Percentiles rank a stretch among this genome's conserved stretches.
phyloP scores from a whole-genome alignment of 2,888 invertebrate genomes.

The Morpho helenor region DNA sequence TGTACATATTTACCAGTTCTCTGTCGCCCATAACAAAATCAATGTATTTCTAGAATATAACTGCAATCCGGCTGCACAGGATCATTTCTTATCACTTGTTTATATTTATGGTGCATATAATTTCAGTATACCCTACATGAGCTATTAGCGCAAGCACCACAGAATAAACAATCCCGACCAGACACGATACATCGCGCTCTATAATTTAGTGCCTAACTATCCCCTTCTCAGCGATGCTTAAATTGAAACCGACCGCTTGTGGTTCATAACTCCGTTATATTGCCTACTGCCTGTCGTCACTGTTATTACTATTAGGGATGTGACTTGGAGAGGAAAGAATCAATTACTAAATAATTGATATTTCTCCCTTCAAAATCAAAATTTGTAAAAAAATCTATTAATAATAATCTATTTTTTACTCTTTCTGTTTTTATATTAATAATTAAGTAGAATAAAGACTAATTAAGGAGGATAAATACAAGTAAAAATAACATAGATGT shows the following conservation, averaged over 20 bases:
- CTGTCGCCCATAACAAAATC: neutral
- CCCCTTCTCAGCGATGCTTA: conserved; percentile 37
- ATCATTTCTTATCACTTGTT: neutral
- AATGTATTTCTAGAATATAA: neutral
- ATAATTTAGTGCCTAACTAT: conserved; percentile 47
- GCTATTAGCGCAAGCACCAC: conserved; percentile 35
- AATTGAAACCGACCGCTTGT: conserved; percentile 51
- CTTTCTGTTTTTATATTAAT: too few species aligned
- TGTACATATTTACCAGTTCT: too few species aligned
- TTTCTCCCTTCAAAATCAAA: too few species aligned
- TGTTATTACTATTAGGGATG: conserved; percentile 27
- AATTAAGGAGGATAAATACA: too few species aligned
- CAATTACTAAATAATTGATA: too few species aligned
- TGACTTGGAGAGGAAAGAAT: conserved; percentile 7
- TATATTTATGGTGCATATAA: conserved; percentile 14
- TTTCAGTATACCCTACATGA: conserved; percentile 15
- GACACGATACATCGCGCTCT: conserved; percentile 38
- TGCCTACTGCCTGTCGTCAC: conserved; percentile 38
- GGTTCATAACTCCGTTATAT: conserved; percentile 46
- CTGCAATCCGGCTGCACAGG: neutral
- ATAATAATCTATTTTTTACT: too few species aligned
- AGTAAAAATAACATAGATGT: too few species aligned
- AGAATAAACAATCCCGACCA: conserved; percentile 47
- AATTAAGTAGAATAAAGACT: too few species aligned
- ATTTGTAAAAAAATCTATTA: too few species aligned